Evolutionary conservation across 2,888 invertebrate species (phyloP), one percentile per base, ranked within the genome.

Genomic region (Lymantria monacha): DNA sequence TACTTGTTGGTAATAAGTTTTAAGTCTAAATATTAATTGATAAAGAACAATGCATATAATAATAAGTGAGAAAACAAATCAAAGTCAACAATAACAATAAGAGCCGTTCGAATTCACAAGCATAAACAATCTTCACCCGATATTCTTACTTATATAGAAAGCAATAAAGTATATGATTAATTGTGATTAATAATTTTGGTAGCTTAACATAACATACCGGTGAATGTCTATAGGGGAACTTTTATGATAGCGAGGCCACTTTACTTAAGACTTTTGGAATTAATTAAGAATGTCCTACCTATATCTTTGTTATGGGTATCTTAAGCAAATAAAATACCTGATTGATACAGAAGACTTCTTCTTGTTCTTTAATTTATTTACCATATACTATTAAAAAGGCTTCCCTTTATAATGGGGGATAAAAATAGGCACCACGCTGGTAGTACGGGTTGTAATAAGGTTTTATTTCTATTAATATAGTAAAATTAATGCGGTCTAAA

Each of bases 171-270:
- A 49, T 53, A 59, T 54, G 63, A 62, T 71, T 43, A 46, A 46
- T 51, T 57, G 44, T 44, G 41, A 55, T 48, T 59, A 42, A 50
- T 58, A 51, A 47, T 53, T 48, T 37, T 61, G 49, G 53, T 52
- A 58, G 57, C 62, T 58, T 70, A 63, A 67, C 66, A 57, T 65
- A 62, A 70, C 65, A 67, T 67, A 73, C 70, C 70, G 62, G 62
- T 72, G 66, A 71, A 75, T 72, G 72, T 69, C 75, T 64, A 63
- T 66, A 63, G 61, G 69, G 70, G 66, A 81, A 83, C 76, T 82
- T 83, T 83, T 83, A 82, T 76, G 78, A 74, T 77, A 74, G 76
- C 69, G 73, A 73, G 76, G 79, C 78, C 78, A 79, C 74, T 80
- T 76, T 72, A 71, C 76, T 74, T 73, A 74, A 69, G 70, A 69